Conservation (phyloP, 2,113 vertebrate species). For the Athene cunicularia region DNA sequence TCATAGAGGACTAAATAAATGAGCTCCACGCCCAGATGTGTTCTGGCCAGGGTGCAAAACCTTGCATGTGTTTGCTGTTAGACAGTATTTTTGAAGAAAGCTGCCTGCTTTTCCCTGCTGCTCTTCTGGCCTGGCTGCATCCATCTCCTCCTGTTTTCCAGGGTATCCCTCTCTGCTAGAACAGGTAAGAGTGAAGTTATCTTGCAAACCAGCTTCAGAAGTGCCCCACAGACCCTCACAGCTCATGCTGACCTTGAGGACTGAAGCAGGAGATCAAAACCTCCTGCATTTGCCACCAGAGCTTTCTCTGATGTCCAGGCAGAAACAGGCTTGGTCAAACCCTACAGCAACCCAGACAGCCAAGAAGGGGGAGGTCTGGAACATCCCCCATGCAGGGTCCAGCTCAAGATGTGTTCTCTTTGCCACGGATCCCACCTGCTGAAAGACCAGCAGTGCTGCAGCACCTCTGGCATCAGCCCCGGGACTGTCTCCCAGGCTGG, state of each 20-base stretch:
- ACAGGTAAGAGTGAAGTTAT: background rate
- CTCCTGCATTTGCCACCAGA: accelerated
- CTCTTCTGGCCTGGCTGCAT: background rate
- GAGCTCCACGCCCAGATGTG: background rate
- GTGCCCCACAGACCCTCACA: accelerated
- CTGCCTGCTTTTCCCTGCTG: background rate
- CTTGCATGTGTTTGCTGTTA: background rate
- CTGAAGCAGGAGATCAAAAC: background rate
- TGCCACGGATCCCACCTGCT: accelerated
- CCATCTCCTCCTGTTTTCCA: background rate
- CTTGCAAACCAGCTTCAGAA: background rate
- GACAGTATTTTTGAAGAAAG: background rate
- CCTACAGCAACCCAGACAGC: accelerated
- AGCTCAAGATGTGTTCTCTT: background rate
- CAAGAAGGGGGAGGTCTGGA: background rate
- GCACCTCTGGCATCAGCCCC: background rate
- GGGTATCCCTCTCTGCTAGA: background rate
- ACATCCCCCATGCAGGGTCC: background rate
- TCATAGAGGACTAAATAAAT: background rate
- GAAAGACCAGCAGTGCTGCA: background rate
- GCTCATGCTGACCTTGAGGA: background rate
- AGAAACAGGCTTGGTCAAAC: background rate
- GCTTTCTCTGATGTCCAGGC: background rate
- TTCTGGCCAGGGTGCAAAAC: background rate
- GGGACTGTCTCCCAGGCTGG: background rate